These are phyloP conservation scores for Melanostoma mellinum DNA, from an alignment of 2,888 invertebrate species.

Conservation along the genomic window DNA sequence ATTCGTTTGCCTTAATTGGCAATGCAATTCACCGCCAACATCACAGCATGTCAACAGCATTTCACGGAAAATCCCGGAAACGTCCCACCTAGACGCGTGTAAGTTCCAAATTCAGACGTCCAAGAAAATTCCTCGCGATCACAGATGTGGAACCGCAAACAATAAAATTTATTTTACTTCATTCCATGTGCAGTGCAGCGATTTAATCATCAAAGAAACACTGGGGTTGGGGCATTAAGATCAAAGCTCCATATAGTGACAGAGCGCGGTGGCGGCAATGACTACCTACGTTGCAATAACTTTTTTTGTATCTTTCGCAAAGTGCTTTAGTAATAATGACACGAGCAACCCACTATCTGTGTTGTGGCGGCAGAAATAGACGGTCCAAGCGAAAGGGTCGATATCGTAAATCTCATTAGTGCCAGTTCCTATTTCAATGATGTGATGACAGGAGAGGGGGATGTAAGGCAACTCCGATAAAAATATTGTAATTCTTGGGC, in stretches of 20 bases:
- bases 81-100: slow-evolving; percentile 1
- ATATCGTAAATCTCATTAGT: slow-evolving; percentile 62
- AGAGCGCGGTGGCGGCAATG: not conserved
- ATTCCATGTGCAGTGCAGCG: slow-evolving; percentile 41
- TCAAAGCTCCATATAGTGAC: not conserved
- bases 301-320: slow-evolving; percentile 47
- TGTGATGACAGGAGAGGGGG: not conserved
- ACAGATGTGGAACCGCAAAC: slow-evolving; percentile 64
- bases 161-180: slow-evolving; percentile 53
- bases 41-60: not conserved
- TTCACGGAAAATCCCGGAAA: slow-evolving; percentile 44
- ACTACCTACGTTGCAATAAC: slow-evolving; percentile 38
- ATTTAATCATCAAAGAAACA: slow-evolving; percentile 48
- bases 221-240: slow-evolving; percentile 1
- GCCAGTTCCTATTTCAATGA: not conserved
- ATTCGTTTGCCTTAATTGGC: not conserved
- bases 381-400: slow-evolving; percentile 41
- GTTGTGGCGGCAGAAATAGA: not conserved
- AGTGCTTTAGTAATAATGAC: slow-evolving; percentile 49
- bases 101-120: not conserved
- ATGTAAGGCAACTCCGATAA: not conserved
- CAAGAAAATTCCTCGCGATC: slow-evolving; percentile 43
- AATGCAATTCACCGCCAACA: not conserved
- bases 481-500: slow-evolving; percentile 32
- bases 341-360: slow-evolving; percentile 42